Evolutionary conservation across 2,797 vertebrate genomes (phyloP).

Genomic region (Liasis olivaceus): DNA sequence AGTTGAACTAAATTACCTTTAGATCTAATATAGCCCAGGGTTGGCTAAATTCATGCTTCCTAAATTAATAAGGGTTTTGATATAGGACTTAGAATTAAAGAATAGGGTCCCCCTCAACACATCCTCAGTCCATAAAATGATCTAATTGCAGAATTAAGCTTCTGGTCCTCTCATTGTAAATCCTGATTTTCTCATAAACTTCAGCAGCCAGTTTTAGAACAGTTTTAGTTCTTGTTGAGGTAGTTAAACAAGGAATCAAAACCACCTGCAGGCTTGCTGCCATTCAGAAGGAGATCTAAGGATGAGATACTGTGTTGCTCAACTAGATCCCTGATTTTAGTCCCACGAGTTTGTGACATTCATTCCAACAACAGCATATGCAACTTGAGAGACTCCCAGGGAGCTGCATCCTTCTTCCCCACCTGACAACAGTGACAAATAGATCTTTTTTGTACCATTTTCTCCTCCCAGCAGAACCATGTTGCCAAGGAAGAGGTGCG

Average conservation of each 20-base stretch:
- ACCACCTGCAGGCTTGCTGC: not conserved
- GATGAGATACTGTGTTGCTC: not conserved
- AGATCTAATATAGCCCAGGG: not conserved
- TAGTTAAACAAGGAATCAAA: not conserved
- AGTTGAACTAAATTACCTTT: not conserved
- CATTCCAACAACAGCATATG: not conserved
- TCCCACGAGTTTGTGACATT: not conserved
- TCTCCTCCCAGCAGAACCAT: slow-evolving; percentile 76
- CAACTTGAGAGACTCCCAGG: not conserved
- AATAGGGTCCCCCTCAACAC: not conserved
- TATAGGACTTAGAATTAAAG: not conserved
- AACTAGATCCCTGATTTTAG: not conserved
- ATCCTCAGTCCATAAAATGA: not conserved
- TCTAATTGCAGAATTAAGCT: not conserved
- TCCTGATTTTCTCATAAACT: not conserved
- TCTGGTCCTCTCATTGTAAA: not conserved
- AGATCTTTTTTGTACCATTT: not conserved
- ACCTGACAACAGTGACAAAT: not conserved
- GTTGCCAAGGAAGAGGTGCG: slow-evolving; percentile 78
- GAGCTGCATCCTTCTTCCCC: not conserved
- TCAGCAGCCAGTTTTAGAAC: not conserved
- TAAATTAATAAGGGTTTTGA: not conserved
- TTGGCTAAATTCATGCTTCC: not conserved
- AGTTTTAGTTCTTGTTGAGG: not conserved
- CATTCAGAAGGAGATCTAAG: not conserved